phyloP scores from a whole-genome alignment of 2,888 invertebrate genomes.

The Dione vanillae region DNA sequence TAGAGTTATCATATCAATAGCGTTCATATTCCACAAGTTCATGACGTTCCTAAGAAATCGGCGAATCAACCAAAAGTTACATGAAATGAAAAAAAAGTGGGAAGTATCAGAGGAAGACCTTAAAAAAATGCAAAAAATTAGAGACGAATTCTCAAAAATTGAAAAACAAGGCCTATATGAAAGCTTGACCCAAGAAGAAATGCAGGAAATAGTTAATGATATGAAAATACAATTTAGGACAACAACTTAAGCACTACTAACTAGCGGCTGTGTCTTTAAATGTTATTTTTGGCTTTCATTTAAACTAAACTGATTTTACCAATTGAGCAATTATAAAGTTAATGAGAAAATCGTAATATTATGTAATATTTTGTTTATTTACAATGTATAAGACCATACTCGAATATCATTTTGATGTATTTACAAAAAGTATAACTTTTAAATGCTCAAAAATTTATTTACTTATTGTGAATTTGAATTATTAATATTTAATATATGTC shows the following conservation, averaged over 20 bases:
- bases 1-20: background rate
- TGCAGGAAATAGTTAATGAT: background rate
- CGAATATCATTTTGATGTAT: conserved; percentile 6
- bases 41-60: background rate
- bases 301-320: background rate
- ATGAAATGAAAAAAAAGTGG: conserved; percentile 14
- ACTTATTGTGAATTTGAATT: background rate
- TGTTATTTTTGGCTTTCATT: background rate
- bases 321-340: background rate
- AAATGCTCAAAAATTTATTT: background rate
- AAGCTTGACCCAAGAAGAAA: background rate
- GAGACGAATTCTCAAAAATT: background rate
- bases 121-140: background rate
- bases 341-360: background rate
- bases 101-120: conserved; percentile 3
- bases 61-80: background rate
- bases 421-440: background rate
- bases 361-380: background rate
- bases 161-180: background rate
- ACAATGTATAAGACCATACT: background rate
- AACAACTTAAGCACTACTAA: background rate
- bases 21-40: background rate
- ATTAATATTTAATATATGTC: background rate
- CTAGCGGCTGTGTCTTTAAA: background rate
- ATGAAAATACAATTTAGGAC: background rate